Evolutionary conservation across 2,113 vertebrate genomes (phyloP), one percentile per base, ranked within the genome.

Genomic region (Callopanchax toddi): DNA sequence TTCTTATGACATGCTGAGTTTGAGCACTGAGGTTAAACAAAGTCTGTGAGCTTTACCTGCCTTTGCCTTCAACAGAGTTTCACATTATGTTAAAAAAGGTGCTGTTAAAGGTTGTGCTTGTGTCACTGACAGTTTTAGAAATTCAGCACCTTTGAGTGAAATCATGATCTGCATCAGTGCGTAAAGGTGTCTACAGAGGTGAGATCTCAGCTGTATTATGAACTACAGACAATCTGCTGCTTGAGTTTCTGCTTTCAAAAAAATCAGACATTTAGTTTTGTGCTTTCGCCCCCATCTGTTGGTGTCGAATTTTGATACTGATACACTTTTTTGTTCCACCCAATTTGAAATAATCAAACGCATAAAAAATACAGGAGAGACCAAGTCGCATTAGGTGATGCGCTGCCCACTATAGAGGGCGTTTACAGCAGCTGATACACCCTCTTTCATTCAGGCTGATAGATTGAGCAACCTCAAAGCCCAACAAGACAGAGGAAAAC

Each of bases 11-110:
- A 70, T 54, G 61, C 50, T 57, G 81, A 48, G 56, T 80, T 74
- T 73, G 37, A 73, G 58, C 52, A 40, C 43, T 49, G 70, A 81
- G 77, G 86, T 87, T 83, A 83, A 81, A 83, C 53, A 74, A 65
- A 54, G n/a, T 51, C 70, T 51, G 48, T 67, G 59, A 66, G 12
- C 63, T 52, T 45, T 73, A 81, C 67, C 51, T 60, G 69, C 74
- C 78, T 58, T 71, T 67, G 72, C 74, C 77, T 72, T 78, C 57
- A 60, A 79, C 54, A 82, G 75, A 72, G 75, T 78, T n/a, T n/a
- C n/a, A n/a, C n/a, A n/a, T n/a, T 83, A 88, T 61, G 67, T 55
- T 29, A 34, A 34, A 17, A 26, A 70, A 69, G 58, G 49, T 76
- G 51, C 63, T 18, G 55, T 69, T 58, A 65, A 50, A 74, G 49